These are phyloP conservation scores for Capromys pilorides DNA, from an alignment of 2,797 vertebrate species.

Conservation along the genomic window DNA sequence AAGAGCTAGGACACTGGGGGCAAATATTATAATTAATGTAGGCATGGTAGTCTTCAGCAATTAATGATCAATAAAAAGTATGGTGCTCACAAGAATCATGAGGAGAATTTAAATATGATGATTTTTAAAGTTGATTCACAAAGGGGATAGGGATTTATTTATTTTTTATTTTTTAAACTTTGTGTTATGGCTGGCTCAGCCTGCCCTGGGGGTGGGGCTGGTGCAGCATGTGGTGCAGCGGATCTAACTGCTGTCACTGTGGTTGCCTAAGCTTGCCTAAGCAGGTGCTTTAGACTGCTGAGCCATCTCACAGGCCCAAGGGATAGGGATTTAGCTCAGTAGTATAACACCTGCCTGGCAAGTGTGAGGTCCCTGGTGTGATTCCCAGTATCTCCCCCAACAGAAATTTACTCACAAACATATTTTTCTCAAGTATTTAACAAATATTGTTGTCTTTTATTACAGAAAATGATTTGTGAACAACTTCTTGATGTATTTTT, in stretches of 20 bases:
- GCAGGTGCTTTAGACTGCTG: no score
- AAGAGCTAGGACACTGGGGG: not conserved
- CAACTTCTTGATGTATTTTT: not conserved
- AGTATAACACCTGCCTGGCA: no score
- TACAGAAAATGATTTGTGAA: not conserved
- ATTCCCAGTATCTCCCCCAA: no score
- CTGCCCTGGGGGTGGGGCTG: no score
- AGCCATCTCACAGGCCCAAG: not conserved
- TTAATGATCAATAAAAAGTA: not conserved
- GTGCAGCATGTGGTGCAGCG: no score
- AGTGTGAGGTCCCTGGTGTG: no score
- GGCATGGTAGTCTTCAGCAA: not conserved
- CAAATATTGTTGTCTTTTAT: conserved; percentile 3
- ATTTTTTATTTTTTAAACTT: no score
- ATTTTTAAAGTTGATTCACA: not conserved
- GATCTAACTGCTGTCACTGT: no score
- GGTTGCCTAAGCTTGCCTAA: no score
- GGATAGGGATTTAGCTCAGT: no score
- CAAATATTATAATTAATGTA: not conserved
- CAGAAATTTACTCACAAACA: not conserved
- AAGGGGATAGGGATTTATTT: not conserved
- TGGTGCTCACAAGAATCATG: not conserved
- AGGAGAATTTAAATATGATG: not conserved
- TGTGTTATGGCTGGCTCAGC: no score
- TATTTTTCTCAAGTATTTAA: conserved; percentile 18